Base-by-base conservation (phyloP, 2,888 invertebrate genomes). In the Itoplectis maculator region DNA sequence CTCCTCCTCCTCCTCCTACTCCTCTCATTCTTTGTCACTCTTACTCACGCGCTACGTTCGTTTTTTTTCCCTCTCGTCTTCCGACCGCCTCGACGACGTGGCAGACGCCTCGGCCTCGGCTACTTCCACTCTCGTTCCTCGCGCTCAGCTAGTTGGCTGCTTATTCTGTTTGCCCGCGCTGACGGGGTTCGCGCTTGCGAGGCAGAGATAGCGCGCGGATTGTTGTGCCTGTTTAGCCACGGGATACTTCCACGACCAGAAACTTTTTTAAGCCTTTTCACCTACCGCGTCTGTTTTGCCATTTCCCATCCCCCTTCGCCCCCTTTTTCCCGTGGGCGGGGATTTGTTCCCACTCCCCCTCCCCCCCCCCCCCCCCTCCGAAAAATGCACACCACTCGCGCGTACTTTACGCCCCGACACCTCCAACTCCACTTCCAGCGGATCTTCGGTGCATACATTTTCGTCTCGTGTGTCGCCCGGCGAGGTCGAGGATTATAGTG, bases 141-240 rank as follows among this genome's bases (percentile, higher is more conserved):
- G 29, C 29, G 29, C 66, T 70, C 74, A 29, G 51, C 79, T 66
- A 79, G 78, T 78, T 82, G 75, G 75, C 66, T 72, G 29, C 49
- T 70, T 61, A 40, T n/a, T 37, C 45, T 49, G 66, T 66, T 82
- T n/a, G n/a, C 81, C 42, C 37, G 35, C 37, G 72, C 63, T 54
- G 75, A 72, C n/a, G n/a, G 81, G 65, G 72, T 72, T 75, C 51
- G 79, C 72, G 79, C 72, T 59, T 78, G 73, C 75, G 61, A 42
- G 45, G 51, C 47, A 54, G 75, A 65, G 82, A 82, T 78, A 76
- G 66, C 59, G 54, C 40, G n/a, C 29, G 11, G 70, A 42, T 69
- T 45, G 78, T 74, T 63, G 82, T 76, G 59, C 35, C 82, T 66
- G 79, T 79, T 82, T 82, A 82, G 79, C 66, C 61, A 82, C 82